These are phyloP conservation scores for Strigamia crassipes DNA, from an alignment of 2,888 invertebrate species.

Conservation along the genomic window DNA sequence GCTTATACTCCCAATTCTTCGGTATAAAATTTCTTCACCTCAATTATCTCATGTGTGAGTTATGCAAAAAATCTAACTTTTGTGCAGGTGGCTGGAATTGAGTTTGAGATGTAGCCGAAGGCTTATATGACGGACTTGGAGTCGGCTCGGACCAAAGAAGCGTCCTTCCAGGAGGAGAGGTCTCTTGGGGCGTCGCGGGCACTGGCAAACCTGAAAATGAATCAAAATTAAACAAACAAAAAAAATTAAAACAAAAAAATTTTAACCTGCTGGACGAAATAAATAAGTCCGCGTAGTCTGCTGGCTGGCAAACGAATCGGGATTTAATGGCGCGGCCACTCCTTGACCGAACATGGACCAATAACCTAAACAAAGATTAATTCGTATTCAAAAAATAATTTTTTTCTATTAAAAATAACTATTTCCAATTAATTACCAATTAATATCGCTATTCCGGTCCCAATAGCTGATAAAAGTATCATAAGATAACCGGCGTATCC, in stretches of 20 bases:
- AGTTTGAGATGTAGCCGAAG: neutral
- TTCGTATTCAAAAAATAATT: neutral
- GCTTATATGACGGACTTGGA: constrained; percentile 1
- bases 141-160: constrained; percentile 22
- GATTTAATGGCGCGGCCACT: neutral
- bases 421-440: neutral
- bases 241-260: neutral
- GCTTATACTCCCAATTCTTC: neutral
- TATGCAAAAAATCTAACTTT: constrained; percentile 24
- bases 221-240: neutral
- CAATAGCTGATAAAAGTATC: constrained; percentile 7
- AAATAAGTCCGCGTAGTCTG: constrained; percentile 24
- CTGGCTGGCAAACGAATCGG: constrained; percentile 3
- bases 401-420: no score
- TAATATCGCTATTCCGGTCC: constrained; percentile 41
- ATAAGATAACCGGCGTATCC: neutral
- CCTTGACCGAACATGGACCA: constrained; percentile 45
- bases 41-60: constrained; percentile 11
- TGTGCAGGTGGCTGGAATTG: neutral
- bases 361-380: constrained; percentile 26
- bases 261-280: constrained; percentile 16
- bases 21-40: neutral
- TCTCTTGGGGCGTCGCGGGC: neutral
- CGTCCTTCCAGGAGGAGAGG: constrained; percentile 7
- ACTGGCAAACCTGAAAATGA: neutral